phyloP scores from a whole-genome alignment of 2,888 invertebrate genomes.

The Automeris io region DNA sequence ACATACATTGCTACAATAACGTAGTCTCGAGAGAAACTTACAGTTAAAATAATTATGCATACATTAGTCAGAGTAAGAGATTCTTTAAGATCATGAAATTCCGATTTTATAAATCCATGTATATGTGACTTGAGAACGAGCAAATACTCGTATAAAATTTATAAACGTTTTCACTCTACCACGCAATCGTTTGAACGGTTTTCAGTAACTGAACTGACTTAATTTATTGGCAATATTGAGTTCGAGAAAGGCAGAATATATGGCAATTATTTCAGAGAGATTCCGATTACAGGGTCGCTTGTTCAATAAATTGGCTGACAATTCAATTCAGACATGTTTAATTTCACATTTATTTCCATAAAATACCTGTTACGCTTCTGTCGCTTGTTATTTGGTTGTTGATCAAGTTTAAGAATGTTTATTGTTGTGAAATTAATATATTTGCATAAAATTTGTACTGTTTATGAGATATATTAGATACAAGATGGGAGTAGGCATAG shows the following conservation, averaged over 20 bases:
- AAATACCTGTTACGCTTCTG: background rate
- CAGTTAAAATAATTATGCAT: too few relatives aligned
- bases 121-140: too few relatives aligned
- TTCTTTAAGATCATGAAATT: too few relatives aligned
- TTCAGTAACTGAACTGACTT: background rate
- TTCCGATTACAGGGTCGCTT: background rate
- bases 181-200: background rate
- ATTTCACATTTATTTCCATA: background rate
- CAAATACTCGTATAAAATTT: too few relatives aligned
- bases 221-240: conserved; percentile 2
- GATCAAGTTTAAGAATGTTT: too few relatives aligned
- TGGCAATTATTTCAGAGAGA: background rate
- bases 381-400: too few relatives aligned
- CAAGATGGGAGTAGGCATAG: too few relatives aligned
- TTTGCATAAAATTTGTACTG: background rate
- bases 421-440: background rate
- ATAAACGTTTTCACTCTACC: background rate
- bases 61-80: too few relatives aligned
- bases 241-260: background rate
- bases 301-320: background rate
- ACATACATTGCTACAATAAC: too few relatives aligned
- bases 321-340: background rate
- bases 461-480: too few relatives aligned
- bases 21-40: too few relatives aligned
- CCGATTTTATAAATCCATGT: too few relatives aligned